phyloP scores from a whole-genome alignment of 1,140 invertebrate species.

The Drosophila carrolli region DNA sequence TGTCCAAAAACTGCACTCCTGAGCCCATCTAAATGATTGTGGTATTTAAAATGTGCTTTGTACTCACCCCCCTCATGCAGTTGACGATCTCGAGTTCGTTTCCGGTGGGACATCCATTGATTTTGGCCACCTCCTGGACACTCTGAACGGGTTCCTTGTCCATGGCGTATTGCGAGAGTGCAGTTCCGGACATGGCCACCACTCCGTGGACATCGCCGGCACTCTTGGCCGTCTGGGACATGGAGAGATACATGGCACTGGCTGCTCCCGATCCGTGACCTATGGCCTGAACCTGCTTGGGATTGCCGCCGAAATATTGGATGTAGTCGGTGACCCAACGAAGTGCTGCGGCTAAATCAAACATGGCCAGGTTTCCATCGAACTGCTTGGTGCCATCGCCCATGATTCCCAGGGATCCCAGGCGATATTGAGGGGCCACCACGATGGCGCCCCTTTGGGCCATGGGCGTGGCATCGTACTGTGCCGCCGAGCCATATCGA shows the following conservation, averaged over 20 bases:
- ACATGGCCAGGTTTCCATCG: constrained; percentile 89
- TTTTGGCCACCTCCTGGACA: constrained; percentile 85
- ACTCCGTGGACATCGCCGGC: constrained; percentile 86
- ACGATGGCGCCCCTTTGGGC: constrained; percentile 89
- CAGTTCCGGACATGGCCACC: constrained; percentile 89
- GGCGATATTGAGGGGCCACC: constrained; percentile 92
- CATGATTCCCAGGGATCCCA: constrained; percentile 92
- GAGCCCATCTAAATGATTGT: too few relatives aligned
- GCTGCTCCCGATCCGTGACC: constrained; percentile 90
- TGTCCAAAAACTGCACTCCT: too few relatives aligned
- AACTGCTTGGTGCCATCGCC: constrained; percentile 88
- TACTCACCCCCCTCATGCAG: constrained; percentile 85
- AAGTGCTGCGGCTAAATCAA: constrained; percentile 89
- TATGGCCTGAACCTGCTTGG: constrained; percentile 87
- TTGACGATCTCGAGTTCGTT: constrained; percentile 86
- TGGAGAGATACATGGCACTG: constrained; percentile 86
- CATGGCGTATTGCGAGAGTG: constrained; percentile 87
- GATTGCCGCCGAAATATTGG: constrained; percentile 89
- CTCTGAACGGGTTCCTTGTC: constrained; percentile 86
- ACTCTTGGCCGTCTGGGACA: constrained; percentile 86
- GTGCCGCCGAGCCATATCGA: constrained; percentile 87
- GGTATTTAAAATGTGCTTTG: too few relatives aligned
- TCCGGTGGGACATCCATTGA: constrained; percentile 86
- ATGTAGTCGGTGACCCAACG: constrained; percentile 89
- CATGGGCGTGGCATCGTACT: constrained; percentile 88